Base-by-base conservation (phyloP, 1,140 invertebrate species). In the Paramacrobiotus metropolitanus region DNA sequence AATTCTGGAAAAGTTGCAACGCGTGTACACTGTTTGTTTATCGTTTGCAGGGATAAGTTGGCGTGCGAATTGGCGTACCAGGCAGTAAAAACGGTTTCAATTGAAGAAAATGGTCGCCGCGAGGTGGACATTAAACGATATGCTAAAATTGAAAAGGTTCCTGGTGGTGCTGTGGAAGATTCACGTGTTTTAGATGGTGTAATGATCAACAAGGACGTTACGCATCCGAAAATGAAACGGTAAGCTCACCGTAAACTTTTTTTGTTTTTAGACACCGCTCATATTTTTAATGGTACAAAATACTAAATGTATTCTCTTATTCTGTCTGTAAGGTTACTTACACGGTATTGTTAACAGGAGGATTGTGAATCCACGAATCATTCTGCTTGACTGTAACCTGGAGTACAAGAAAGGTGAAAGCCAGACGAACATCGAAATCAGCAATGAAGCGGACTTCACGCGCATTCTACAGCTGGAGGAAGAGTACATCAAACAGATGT, bases 361-460 rank as follows among this genome's bases (percentile, higher is more conserved):
- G 45, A 95, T 99, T 68, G 85, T 94, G 72, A 95, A 98, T 71
- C 95, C 95, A 2, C 78, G 91, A 67, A 93, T 98, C 68, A 73
- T 98, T 2, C 74, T 99, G 18, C 75, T 99, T 2, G 95, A 99
- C 75, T 98, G 94, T 72, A 80, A 84, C 2, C 76, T 98, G 55
- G 94, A 99, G 75, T 99, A 97, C 75, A 98, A 98, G 73, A 98
- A 98, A 74, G 94, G 93, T 44, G 94, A 98, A 77, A 95, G 90
- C 69, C 84, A 77, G 71, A 98, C 94, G 2, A 93, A 95, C 72
- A 83, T 99, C 61, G 95, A 98, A 77, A 89, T 98, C 62, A 78
- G 84, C 67, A 87, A 87, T 61, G 91, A 98, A 72, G 82, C 84
- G 70, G 94, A 99, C 74, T 98, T 98, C 70, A 87, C 90, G 0